Evolutionary conservation across 2,797 vertebrate species (phyloP).

Genomic region (Brotula barbata): DNA sequence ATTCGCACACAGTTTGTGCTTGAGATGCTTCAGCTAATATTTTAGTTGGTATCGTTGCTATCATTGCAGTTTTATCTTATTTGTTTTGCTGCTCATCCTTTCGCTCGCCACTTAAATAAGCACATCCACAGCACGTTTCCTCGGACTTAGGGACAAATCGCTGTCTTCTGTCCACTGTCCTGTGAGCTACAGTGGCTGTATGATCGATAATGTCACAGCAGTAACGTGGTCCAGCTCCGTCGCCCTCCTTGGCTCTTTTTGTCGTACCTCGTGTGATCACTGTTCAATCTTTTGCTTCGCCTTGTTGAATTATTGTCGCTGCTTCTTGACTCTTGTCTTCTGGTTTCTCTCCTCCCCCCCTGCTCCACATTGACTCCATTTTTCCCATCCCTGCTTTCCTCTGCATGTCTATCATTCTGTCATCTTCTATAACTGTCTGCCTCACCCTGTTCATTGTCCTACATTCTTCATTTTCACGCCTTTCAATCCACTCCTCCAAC

Average conservation of each 20-base stretch:
- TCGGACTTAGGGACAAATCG: constrained; percentile 16
- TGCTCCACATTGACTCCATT: constrained; percentile 3
- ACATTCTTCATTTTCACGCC: constrained; percentile 1
- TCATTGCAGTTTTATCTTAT: too few relatives aligned
- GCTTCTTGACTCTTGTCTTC: constrained; percentile 27
- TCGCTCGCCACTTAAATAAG: constrained; percentile 34
- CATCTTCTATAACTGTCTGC: constrained; percentile 1
- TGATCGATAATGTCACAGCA: constrained; percentile 21
- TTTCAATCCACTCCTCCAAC: constrained; percentile 4
- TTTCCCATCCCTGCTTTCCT: neutral
- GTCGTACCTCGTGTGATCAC: constrained; percentile 13
- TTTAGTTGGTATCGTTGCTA: too few relatives aligned
- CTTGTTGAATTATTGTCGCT: constrained; percentile 26
- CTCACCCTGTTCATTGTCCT: constrained; percentile 4
- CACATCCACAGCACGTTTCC: constrained; percentile 15
- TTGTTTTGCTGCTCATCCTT: too few relatives aligned
- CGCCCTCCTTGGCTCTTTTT: constrained; percentile 14
- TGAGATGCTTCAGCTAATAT: too few relatives aligned
- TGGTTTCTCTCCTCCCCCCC: constrained; percentile 3
- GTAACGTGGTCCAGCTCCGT: constrained; percentile 16
- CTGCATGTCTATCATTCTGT: constrained; percentile 12
- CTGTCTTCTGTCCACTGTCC: constrained; percentile 20
- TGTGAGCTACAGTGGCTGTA: constrained; percentile 14
- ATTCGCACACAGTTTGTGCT: neutral
- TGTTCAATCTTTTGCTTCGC: constrained; percentile 43